phyloP scores from a whole-genome alignment of 2,113 vertebrate genomes.

The Ploceus nigricollis region DNA sequence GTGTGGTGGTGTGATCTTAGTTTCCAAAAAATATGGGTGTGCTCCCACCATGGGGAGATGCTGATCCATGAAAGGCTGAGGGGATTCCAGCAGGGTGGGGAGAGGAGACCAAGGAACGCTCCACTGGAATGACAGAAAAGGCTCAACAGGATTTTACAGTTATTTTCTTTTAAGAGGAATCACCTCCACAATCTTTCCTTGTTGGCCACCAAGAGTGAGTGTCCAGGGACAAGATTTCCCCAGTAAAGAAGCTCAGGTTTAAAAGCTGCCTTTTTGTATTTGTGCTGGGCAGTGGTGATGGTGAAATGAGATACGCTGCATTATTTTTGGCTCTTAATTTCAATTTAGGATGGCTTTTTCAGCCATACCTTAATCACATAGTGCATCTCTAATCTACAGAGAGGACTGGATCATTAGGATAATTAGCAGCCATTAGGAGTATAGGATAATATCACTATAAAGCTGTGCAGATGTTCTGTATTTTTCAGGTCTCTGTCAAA shows the following conservation, averaged over 20 bases:
- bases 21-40: not conserved
- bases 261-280: not conserved
- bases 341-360: constrained; percentile 29
- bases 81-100: not conserved
- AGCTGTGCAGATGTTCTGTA: constrained; percentile 28
- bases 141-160: not conserved
- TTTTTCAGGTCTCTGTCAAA: constrained; percentile 15
- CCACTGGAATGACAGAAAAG: not conserved
- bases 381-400: not conserved
- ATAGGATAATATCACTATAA: constrained; percentile 1
- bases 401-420: constrained; percentile 41
- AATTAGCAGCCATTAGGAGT: constrained; percentile 49
- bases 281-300: not conserved
- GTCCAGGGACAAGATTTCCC: not conserved
- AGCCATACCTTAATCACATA: constrained; percentile 15
- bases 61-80: not conserved
- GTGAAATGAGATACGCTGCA: not conserved
- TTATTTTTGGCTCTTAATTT: constrained; percentile 32
- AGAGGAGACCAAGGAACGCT: not conserved
- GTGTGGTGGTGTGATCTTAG: not conserved
- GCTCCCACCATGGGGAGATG: not conserved
- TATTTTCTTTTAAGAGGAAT: not conserved
- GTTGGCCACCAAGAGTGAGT: not conserved
- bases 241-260: not conserved
- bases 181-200: not conserved